phyloP scores from a whole-genome alignment of 2,113 vertebrate genomes.

The Chlorodrepanis virens region DNA sequence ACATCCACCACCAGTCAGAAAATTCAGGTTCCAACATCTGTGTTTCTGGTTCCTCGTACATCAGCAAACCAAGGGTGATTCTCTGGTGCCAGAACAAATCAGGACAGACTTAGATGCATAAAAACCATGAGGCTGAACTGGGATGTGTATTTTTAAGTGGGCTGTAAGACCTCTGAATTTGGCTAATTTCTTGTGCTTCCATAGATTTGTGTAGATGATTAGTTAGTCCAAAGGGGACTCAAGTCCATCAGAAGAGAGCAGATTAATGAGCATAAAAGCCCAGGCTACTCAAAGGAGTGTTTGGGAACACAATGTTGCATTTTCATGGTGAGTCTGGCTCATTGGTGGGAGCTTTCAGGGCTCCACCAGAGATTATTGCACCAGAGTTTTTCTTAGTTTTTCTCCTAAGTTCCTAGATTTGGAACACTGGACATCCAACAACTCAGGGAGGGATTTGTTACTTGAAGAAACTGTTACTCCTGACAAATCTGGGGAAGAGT shows the following conservation, averaged over 20 bases:
- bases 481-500: not conserved
- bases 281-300: not conserved
- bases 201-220: not conserved
- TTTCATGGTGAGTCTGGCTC: not conserved
- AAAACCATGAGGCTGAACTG: not conserved
- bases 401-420: not conserved
- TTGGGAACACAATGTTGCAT: not conserved
- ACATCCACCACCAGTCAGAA: not conserved
- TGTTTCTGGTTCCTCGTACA: not conserved
- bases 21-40: not conserved
- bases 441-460: not conserved
- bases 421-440: not conserved
- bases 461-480: not conserved
- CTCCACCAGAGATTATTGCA: not conserved
- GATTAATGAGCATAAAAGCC: not conserved
- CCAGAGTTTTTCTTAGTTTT: not conserved
- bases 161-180: not conserved
- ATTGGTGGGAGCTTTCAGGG: not conserved
- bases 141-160: not conserved
- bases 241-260: not conserved
- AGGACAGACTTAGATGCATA: not conserved
- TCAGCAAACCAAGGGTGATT: not conserved
- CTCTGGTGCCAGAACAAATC: not conserved
- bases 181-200: not conserved
- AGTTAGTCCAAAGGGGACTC: not conserved